Percentiles rank a stretch among this genome's conserved stretches.
Evolutionary conservation across 1,140 invertebrate species (phyloP).

Genomic region (Prorops nasuta): DNA sequence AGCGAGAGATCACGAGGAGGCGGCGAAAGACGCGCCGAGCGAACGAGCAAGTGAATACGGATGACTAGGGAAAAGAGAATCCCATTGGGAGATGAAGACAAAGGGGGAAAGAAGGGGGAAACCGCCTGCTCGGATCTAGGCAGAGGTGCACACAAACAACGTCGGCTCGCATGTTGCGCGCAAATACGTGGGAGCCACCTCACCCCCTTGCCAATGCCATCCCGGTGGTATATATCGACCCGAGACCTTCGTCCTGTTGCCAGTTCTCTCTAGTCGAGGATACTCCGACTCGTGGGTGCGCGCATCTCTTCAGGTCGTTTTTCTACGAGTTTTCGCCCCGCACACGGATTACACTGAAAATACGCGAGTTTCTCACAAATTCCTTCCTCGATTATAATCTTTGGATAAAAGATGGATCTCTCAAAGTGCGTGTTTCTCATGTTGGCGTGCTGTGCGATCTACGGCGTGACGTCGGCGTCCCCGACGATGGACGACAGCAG

Average conservation of each 20-base stretch:
- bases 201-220: slow-evolving; percentile 36
- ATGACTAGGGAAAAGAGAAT: background rate
- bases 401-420: slow-evolving; percentile 16
- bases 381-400: too few relatives aligned
- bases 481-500: slow-evolving; percentile 31
- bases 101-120: background rate
- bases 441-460: slow-evolving; percentile 17
- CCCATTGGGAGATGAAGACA: background rate
- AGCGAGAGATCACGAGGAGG: background rate
- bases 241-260: slow-evolving; percentile 33
- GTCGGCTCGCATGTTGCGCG: background rate
- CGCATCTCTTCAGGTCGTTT: slow-evolving; percentile 15
- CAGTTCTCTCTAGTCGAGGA: slow-evolving; percentile 47
- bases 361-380: too few relatives aligned
- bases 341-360: slow-evolving; percentile 1
- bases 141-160: background rate
- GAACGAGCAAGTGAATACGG: slow-evolving; percentile 3
- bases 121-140: background rate
- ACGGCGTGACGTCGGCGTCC: slow-evolving; percentile 18
- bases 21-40: background rate
- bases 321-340: background rate
- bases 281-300: slow-evolving; percentile 39
- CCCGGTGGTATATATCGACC: slow-evolving; percentile 48
- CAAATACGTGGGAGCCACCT: slow-evolving; percentile 35
- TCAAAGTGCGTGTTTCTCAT: slow-evolving; percentile 39